phyloP scores from a whole-genome alignment of 2,797 vertebrate genomes.

The Gouania willdenowi region DNA sequence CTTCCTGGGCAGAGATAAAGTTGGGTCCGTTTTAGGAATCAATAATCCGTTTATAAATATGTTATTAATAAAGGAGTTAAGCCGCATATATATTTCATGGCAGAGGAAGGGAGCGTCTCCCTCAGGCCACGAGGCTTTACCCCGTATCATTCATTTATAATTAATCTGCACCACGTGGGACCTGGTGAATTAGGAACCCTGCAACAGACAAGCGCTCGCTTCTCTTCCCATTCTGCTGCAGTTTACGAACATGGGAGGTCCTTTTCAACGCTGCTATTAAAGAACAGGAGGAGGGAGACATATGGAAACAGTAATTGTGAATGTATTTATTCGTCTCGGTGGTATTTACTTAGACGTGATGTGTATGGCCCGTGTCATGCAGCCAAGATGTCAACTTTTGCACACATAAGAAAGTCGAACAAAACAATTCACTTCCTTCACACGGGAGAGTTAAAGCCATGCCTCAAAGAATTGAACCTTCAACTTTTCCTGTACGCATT shows the following conservation, averaged over 20 bases:
- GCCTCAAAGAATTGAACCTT: too few species aligned
- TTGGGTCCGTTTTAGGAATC: constrained; percentile 58
- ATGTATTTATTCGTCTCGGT: background rate
- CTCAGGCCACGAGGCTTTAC: constrained; percentile 60
- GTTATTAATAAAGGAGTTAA: constrained; percentile 76
- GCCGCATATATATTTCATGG: constrained; percentile 76
- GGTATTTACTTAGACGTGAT: background rate
- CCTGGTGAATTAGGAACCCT: constrained; percentile 61
- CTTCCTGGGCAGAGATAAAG: constrained; percentile 42
- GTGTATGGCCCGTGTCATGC: background rate
- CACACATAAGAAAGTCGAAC: too few species aligned
- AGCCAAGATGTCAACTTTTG: too few species aligned
- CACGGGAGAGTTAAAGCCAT: too few species aligned
- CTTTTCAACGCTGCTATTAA: background rate
- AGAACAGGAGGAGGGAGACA: background rate
- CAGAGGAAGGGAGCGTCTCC: constrained; percentile 58
- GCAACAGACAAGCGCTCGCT: constrained; percentile 42
- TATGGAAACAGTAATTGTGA: background rate
- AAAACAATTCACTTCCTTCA: too few species aligned
- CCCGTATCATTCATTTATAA: constrained; percentile 74
- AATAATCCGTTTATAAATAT: constrained; percentile 74
- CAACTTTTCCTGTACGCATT: too few species aligned
- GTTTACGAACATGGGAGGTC: constrained; percentile 27
- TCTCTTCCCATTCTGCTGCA: constrained; percentile 26
- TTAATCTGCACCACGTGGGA: constrained; percentile 73